Percentiles rank a stretch among this genome's conserved stretches.
Conservation (phyloP, 1,140 invertebrate genomes). For the Calliphora vicina region DNA sequence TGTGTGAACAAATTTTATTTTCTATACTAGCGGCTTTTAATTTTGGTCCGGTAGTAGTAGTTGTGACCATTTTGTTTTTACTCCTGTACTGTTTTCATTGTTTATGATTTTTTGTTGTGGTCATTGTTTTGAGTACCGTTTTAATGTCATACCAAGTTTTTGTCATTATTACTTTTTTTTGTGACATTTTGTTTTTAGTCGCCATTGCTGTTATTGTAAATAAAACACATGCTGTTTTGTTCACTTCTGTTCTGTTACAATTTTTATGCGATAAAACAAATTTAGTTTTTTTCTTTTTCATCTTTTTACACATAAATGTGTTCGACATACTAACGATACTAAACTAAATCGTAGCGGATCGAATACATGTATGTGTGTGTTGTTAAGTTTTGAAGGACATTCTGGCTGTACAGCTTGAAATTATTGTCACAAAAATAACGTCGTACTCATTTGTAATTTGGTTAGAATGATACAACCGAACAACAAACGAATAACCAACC, state of each 20-base stretch:
- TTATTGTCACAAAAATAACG: constrained; percentile 21
- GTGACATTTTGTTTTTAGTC: constrained; percentile 11
- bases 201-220: constrained; percentile 25
- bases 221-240: constrained; percentile 30
- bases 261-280: neutral
- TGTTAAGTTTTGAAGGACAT: neutral
- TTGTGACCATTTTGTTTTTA: neutral
- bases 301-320: neutral
- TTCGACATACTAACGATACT: neutral
- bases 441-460: constrained; percentile 25
- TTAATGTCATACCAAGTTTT: constrained; percentile 30
- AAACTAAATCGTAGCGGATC: neutral
- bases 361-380: neutral
- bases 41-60: too few relatives aligned
- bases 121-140: constrained; percentile 33
- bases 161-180: constrained; percentile 30
- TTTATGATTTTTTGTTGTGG: constrained; percentile 27
- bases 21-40: too few relatives aligned
- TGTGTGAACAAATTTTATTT: too few relatives aligned
- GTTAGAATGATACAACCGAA: neutral
- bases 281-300: neutral
- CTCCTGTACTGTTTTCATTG: neutral
- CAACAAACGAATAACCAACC: neutral
- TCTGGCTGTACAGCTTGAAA: constrained; percentile 2
- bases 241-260: neutral